phyloP scores from a whole-genome alignment of 2,113 vertebrate genomes.

The Cyphomyrus discorhynchus region DNA sequence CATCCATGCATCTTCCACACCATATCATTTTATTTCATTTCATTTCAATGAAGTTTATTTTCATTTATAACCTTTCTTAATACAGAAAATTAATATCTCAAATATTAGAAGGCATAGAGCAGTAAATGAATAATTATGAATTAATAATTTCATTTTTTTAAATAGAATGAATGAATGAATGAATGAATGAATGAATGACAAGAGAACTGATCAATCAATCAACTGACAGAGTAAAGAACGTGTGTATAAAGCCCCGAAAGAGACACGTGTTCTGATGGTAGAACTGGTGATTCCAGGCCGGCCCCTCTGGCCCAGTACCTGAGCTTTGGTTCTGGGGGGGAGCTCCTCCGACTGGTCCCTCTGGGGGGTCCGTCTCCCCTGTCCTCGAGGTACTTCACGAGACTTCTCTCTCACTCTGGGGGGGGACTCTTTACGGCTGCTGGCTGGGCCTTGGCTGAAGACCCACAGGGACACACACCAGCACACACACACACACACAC shows the following conservation, averaged over 20 bases:
- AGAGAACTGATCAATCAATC: not conserved
- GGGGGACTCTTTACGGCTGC: slow-evolving; percentile 72
- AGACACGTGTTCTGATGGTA: not conserved
- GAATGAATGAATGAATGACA: not conserved
- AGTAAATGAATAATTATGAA: not conserved
- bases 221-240: not conserved
- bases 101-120: not conserved
- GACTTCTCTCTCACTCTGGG: slow-evolving; percentile 72
- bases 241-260: not conserved
- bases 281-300: not conserved
- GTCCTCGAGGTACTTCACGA: slow-evolving; percentile 63
- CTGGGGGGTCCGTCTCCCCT: slow-evolving; percentile 63
- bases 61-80: not conserved
- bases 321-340: slow-evolving; percentile 47
- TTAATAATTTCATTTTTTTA: not conserved
- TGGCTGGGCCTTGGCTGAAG: slow-evolving; percentile 61
- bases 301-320: slow-evolving; percentile 41
- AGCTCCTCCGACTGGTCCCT: slow-evolving; percentile 79
- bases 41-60: not conserved
- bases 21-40: not conserved
- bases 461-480: slow-evolving; percentile 9
- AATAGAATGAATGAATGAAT: not conserved
- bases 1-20: not conserved
- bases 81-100: not conserved
- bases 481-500: slow-evolving; percentile 10